Evolutionary conservation across 2,113 vertebrate genomes (phyloP).

Genomic region (Oceanodroma tethys): DNA sequence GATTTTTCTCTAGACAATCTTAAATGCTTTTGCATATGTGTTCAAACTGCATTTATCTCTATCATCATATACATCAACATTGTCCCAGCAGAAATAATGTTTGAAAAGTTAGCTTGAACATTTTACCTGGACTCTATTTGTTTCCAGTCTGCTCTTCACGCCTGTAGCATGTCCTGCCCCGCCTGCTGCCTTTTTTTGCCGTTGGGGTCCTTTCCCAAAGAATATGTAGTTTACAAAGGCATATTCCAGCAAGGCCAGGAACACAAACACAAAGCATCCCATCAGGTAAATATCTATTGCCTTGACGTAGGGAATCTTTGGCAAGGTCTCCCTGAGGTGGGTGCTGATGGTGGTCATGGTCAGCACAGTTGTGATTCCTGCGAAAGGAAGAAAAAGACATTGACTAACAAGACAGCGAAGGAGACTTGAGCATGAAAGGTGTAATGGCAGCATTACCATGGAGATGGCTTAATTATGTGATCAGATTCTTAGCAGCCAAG

Average conservation of each 20-base stretch:
- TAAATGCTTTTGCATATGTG: background rate
- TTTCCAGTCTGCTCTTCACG: constrained; percentile 74
- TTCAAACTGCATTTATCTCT: background rate
- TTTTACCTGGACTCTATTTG: constrained; percentile 79
- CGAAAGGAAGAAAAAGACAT: background rate
- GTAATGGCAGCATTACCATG: background rate
- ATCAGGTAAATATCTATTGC: constrained; percentile 95
- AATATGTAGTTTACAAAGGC: constrained; percentile 97
- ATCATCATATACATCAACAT: background rate
- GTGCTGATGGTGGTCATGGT: constrained; percentile 97
- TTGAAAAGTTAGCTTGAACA: background rate
- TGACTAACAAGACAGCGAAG: background rate
- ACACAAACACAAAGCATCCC: constrained; percentile 95
- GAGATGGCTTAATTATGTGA: background rate
- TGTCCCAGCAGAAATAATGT: background rate
- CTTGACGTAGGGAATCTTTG: constrained; percentile 94
- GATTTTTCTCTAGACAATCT: background rate
- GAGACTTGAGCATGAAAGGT: background rate
- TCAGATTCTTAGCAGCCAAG: background rate
- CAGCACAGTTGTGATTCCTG: constrained; percentile 93
- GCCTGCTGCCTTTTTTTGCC: constrained; percentile 85
- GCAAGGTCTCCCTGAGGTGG: constrained; percentile 90
- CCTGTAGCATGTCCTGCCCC: constrained; percentile 79
- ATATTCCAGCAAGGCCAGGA: constrained; percentile 91
- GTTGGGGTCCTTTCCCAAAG: constrained; percentile 90